These are phyloP conservation scores for Aricia artaxerxes DNA, from an alignment of 2,888 invertebrate species.

Conservation along the genomic window DNA sequence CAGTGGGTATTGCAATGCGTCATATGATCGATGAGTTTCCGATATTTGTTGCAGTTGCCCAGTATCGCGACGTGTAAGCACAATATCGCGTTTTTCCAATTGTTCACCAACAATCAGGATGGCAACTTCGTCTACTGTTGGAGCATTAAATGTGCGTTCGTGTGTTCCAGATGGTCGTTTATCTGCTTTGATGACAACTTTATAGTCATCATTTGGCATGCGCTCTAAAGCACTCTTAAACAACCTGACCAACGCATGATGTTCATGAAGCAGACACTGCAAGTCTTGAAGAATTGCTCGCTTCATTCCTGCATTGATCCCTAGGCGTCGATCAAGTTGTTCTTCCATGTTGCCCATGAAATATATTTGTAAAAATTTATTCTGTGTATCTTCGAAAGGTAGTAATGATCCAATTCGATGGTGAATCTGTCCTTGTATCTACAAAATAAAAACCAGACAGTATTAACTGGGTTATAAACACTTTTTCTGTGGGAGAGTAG, in stretches of 20 bases:
- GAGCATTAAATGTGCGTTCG: slow-evolving; percentile 44
- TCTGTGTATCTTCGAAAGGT: slow-evolving; percentile 44
- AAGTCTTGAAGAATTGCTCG: slow-evolving; percentile 47
- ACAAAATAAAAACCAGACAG: slow-evolving; percentile 37
- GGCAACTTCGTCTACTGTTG: slow-evolving; percentile 47
- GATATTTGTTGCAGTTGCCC: slow-evolving; percentile 34
- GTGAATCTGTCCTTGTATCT: slow-evolving; percentile 45
- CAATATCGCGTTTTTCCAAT: slow-evolving; percentile 38
- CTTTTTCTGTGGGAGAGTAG: not conserved
- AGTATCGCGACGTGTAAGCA: slow-evolving; percentile 37
- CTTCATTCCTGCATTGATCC: slow-evolving; percentile 42
- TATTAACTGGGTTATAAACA: slow-evolving; percentile 19
- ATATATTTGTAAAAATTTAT: slow-evolving; percentile 47
- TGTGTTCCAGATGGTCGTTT: slow-evolving; percentile 45
- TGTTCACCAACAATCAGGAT: slow-evolving; percentile 44
- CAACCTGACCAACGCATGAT: slow-evolving; percentile 44
- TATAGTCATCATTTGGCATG: slow-evolving; percentile 49
- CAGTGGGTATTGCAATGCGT: slow-evolving; percentile 39
- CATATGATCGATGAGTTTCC: slow-evolving; percentile 36
- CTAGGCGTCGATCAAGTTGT: slow-evolving; percentile 45
- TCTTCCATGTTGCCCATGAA: slow-evolving; percentile 47
- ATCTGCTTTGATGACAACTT: slow-evolving; percentile 47
- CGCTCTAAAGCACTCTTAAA: slow-evolving; percentile 44
- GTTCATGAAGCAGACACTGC: slow-evolving; percentile 44
- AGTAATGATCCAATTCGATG: slow-evolving; percentile 45